phyloP scores from a whole-genome alignment of 2,797 vertebrate species.

The Anguilla marmorata region DNA sequence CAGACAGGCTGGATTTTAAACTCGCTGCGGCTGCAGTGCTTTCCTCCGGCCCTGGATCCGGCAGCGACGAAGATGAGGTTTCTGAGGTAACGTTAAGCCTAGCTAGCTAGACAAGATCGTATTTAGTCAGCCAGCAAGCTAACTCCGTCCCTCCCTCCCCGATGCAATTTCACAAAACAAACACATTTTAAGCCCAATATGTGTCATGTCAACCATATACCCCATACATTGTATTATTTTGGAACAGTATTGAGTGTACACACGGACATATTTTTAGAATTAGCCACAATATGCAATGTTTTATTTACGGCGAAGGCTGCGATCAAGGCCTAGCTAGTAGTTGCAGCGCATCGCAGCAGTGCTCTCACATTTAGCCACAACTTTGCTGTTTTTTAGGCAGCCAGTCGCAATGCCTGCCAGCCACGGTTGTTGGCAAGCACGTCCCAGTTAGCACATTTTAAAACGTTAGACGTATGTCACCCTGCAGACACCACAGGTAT shows the following conservation, averaged over 20 bases:
- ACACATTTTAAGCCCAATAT: background rate
- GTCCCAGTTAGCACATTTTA: background rate
- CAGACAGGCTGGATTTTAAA: constrained; percentile 94
- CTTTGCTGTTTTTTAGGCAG: constrained; percentile 16
- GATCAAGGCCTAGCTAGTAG: constrained; percentile 51
- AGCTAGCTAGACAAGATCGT: constrained; percentile 39
- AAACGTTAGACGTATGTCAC: background rate
- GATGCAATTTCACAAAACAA: constrained; percentile 31
- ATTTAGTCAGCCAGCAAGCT: constrained; percentile 28
- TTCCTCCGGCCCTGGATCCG: constrained; percentile 86
- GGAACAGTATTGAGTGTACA: background rate
- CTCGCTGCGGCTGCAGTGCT: constrained; percentile 92
- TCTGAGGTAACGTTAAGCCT: constrained; percentile 83
- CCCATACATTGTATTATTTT: background rate
- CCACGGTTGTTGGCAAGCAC: background rate
- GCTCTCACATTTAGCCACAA: constrained; percentile 38
- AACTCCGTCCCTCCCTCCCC: constrained; percentile 38
- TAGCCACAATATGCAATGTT: background rate
- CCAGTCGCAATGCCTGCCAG: background rate
- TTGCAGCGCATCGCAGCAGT: constrained; percentile 28
- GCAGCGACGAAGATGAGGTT: constrained; percentile 98
- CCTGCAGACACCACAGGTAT: background rate
- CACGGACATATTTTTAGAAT: background rate
- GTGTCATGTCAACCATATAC: background rate
- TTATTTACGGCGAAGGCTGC: constrained; percentile 51